Evolutionary conservation across 2,797 vertebrate species (phyloP).

Genomic region (Poecilia wingei): DNA sequence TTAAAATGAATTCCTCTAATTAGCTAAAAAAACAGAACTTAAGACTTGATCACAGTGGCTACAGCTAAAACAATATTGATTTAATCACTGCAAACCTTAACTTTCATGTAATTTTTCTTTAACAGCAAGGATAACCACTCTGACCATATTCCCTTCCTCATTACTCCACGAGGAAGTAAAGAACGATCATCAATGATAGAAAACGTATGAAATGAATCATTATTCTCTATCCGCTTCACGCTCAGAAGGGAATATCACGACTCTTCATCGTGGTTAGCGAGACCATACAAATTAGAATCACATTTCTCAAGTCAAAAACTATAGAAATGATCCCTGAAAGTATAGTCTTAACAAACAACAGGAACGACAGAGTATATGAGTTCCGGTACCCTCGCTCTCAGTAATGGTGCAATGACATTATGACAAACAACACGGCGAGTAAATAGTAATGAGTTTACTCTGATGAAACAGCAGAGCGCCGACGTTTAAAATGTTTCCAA

Average conservation of each 20-base stretch:
- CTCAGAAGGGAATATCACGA: constrained; percentile 26
- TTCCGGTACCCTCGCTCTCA: background rate
- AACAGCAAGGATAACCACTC: constrained; percentile 12
- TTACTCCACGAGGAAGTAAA: rapidly evolving
- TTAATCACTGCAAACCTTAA: too few species aligned
- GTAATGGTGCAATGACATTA: background rate
- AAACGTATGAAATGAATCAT: rapidly evolving
- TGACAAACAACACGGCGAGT: rapidly evolving
- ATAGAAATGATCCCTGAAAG: constrained; percentile 84
- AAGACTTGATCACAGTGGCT: too few species aligned
- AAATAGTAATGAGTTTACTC: background rate
- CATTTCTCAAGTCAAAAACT: constrained; percentile 72
- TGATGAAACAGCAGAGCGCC: rapidly evolving
- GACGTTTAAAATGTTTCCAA: rapidly evolving
- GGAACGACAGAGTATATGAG: rapidly evolving
- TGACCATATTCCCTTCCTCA: constrained; percentile 54
- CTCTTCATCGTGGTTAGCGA: constrained; percentile 74
- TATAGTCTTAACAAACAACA: constrained; percentile 49
- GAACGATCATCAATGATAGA: constrained; percentile 68
- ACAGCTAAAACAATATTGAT: too few species aligned
- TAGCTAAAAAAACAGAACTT: too few species aligned
- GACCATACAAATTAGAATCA: constrained; percentile 69
- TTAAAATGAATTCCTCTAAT: too few species aligned
- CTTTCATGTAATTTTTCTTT: too few species aligned
- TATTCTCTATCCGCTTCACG: constrained; percentile 39